Evolutionary conservation across 1,140 invertebrate genomes (phyloP).

Genomic region (Oreohelix idahoensis): DNA sequence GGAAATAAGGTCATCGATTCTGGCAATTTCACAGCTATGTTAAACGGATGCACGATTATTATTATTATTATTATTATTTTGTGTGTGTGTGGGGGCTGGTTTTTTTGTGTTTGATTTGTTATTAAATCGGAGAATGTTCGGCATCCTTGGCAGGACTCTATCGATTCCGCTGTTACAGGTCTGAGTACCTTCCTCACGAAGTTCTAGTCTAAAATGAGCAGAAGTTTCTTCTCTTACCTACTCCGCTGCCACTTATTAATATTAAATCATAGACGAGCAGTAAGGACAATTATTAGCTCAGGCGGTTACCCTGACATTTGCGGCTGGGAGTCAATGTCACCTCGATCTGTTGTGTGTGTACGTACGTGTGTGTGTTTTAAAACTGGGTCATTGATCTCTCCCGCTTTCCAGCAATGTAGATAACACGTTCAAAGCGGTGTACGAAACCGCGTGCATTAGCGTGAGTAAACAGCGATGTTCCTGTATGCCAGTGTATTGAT

Average conservation of each 20-base stretch:
- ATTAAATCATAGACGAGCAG: too few relatives aligned
- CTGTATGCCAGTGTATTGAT: not conserved
- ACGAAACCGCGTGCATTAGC: not conserved
- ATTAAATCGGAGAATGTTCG: not conserved
- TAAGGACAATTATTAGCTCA: too few relatives aligned
- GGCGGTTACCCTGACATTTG: not conserved
- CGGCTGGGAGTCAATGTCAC: not conserved
- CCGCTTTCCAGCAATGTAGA: not conserved
- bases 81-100: not conserved
- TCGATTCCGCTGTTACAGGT: not conserved
- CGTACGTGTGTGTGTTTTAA: not conserved
- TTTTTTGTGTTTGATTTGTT: not conserved
- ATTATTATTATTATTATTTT: too few relatives aligned
- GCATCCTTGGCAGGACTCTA: not conserved
- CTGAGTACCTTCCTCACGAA: too few relatives aligned
- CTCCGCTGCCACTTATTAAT: too few relatives aligned
- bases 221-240: too few relatives aligned
- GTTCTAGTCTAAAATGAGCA: too few relatives aligned
- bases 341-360: not conserved
- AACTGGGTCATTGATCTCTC: not conserved
- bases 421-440: not conserved
- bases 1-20: not conserved
- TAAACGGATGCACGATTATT: not conserved
- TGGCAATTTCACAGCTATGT: not conserved
- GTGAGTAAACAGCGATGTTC: not conserved